Percentiles rank a stretch among this genome's conserved stretches.
These are phyloP conservation scores for Zophobas morio DNA, from an alignment of 1,140 invertebrate species.

Conservation along the genomic window DNA sequence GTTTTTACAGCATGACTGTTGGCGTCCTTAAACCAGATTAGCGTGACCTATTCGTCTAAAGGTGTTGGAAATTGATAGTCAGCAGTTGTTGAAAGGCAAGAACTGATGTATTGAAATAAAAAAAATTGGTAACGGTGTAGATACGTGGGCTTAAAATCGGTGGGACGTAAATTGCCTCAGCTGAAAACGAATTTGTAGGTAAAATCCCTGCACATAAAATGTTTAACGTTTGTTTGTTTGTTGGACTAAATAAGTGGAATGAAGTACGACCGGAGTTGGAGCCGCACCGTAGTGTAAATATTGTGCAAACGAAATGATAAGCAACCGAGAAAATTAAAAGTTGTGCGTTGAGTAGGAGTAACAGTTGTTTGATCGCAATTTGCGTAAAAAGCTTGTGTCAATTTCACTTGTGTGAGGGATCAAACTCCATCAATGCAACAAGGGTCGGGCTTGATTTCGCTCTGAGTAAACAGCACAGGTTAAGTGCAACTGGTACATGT, in stretches of 20 bases:
- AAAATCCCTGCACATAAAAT: neutral
- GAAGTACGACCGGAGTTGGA: neutral
- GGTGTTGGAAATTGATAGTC: too few species aligned
- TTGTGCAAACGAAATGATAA: conserved; percentile 35
- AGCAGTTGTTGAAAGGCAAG: too few species aligned
- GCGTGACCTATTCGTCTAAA: too few species aligned
- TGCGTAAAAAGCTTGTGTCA: conserved; percentile 40
- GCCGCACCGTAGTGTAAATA: neutral
- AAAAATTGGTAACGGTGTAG: too few species aligned
- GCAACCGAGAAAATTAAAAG: conserved; percentile 28
- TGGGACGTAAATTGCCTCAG: too few species aligned
- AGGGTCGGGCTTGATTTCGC: conserved; percentile 17
- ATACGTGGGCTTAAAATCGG: too few species aligned
- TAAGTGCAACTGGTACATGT: conserved; percentile 38
- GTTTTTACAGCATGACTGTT: too few species aligned
- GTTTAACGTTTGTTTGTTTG: conserved; percentile 15
- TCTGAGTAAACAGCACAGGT: conserved; percentile 27
- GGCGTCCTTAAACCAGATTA: too few species aligned
- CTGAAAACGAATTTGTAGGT: neutral
- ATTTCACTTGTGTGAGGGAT: conserved; percentile 35
- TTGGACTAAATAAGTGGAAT: conserved; percentile 3
- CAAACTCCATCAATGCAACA: conserved; percentile 21
- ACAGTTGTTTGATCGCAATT: conserved; percentile 34
- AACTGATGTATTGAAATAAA: too few species aligned
- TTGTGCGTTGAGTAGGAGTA: conserved; percentile 14